Percentiles rank a stretch among this genome's conserved stretches.
phyloP scores from a whole-genome alignment of 2,113 vertebrate species.

The Etheostoma spectabile region DNA sequence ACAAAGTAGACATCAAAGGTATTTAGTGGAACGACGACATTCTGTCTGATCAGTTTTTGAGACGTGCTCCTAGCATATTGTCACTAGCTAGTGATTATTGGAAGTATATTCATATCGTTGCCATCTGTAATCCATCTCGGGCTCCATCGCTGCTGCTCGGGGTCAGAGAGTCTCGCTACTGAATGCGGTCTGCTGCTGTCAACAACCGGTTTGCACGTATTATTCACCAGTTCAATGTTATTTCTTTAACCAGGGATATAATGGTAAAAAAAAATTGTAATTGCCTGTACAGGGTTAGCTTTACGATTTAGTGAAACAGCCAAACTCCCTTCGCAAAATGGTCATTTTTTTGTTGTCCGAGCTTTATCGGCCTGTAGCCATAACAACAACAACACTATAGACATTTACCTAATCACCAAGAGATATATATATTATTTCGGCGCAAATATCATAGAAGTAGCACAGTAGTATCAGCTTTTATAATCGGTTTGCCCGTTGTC shows the following conservation, averaged over 20 bases:
- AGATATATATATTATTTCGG: background rate
- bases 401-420: fast-evolving
- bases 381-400: fast-evolving
- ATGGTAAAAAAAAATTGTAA: background rate
- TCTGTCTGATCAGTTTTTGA: fast-evolving
- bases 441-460: fast-evolving
- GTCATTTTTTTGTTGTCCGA: background rate
- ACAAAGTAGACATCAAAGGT: constrained; percentile 64
- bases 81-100: background rate
- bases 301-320: background rate
- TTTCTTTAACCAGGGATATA: background rate
- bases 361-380: background rate
- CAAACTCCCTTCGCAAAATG: constrained; percentile 2
- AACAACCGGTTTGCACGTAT: background rate
- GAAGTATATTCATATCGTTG: constrained; percentile 5
- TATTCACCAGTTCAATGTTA: background rate
- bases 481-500: background rate
- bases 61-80: fast-evolving
- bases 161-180: constrained; percentile 50
- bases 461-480: constrained; percentile 12
- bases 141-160: constrained; percentile 52
- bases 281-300: background rate
- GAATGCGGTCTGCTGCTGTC: constrained; percentile 23
- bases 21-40: constrained; percentile 1
- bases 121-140: constrained; percentile 31